Percentiles rank a stretch among this genome's conserved stretches.
Evolutionary conservation across 1,140 invertebrate species (phyloP).

Genomic region (Drosophila sulfurigaster): DNA sequence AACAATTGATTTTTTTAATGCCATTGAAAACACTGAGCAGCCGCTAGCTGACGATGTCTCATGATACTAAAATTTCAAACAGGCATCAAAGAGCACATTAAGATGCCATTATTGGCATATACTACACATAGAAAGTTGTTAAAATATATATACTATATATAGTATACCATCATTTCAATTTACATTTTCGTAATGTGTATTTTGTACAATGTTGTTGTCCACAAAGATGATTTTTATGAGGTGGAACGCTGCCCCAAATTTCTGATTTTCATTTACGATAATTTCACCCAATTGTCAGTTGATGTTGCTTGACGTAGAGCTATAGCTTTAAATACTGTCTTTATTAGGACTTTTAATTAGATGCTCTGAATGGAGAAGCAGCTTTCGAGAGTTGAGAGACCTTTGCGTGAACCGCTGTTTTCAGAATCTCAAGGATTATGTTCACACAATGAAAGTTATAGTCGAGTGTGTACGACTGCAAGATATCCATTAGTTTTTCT

Average conservation of each 20-base stretch:
- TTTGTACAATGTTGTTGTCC: constrained; percentile 13
- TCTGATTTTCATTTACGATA: constrained; percentile 3
- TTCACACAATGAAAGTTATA: too few species aligned
- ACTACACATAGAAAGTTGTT: constrained; percentile 11
- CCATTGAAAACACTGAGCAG: constrained; percentile 62
- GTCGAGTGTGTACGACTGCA: too few species aligned
- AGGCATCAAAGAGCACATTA: constrained; percentile 51
- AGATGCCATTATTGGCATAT: constrained; percentile 56
- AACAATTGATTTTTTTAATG: constrained; percentile 72
- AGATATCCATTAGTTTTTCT: too few species aligned
- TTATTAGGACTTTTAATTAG: not conserved
- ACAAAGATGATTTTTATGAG: constrained; percentile 6
- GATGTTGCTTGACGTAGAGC: not conserved
- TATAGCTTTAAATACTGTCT: not conserved
- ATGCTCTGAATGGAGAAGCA: too few species aligned
- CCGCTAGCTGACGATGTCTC: constrained; percentile 40
- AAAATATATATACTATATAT: not conserved
- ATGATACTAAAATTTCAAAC: constrained; percentile 49
- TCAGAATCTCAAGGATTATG: not conserved
- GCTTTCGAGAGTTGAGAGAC: not conserved
- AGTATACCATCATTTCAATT: constrained; percentile 3
- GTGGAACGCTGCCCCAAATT: constrained; percentile 7
- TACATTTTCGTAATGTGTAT: constrained; percentile 8
- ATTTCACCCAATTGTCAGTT: constrained; percentile 15
- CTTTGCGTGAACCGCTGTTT: not conserved